Conservation (phyloP, 2,113 vertebrate species). For the Psittacara wagleri region DNA sequence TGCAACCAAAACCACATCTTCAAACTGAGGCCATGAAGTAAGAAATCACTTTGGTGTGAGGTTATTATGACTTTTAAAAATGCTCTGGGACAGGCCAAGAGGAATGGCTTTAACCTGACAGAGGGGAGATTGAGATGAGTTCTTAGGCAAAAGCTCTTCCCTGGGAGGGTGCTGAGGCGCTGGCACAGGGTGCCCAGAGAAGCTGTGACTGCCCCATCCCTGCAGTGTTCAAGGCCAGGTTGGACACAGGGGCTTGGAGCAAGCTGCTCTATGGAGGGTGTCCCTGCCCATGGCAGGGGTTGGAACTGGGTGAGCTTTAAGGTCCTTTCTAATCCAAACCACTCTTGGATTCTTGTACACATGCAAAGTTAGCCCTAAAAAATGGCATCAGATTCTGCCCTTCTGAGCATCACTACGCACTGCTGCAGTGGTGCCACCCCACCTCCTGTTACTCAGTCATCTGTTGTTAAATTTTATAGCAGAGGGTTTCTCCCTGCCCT, state of each 20-base stretch:
- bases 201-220: too few species aligned
- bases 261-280: too few species aligned
- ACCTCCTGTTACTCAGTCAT: not conserved
- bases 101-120: too few species aligned
- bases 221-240: not conserved
- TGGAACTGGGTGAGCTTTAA: fast-evolving
- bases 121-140: too few species aligned
- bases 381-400: not conserved
- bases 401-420: not conserved
- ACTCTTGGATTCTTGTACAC: not conserved
- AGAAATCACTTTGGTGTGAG: not conserved
- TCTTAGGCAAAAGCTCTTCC: too few species aligned
- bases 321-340: too few species aligned
- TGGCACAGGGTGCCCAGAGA: too few species aligned
- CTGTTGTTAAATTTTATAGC: not conserved
- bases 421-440: not conserved
- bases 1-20: not conserved
- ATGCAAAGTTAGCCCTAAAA: not conserved
- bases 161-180: too few species aligned
- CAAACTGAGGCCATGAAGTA: not conserved
- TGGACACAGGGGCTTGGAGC: not conserved
- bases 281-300: not conserved
- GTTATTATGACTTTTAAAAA: not conserved
- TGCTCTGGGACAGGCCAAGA: not conserved
- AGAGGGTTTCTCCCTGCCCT: not conserved